Evolutionary conservation across 2,113 vertebrate species (phyloP), one percentile per base, ranked within the genome.

Genomic region (Psilopsiagon aymara): DNA sequence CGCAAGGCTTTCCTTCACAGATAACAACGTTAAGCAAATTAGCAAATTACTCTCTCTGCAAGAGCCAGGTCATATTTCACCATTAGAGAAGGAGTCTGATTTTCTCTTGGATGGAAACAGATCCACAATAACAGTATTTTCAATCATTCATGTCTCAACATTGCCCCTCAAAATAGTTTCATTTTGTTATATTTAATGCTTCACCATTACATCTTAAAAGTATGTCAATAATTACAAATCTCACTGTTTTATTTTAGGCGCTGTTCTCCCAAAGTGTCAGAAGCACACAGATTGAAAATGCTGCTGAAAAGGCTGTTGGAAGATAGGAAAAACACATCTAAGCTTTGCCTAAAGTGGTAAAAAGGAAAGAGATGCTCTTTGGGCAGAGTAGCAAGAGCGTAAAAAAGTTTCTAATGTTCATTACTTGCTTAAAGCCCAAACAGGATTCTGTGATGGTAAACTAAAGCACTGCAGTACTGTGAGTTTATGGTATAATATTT

Each of bases 11-110:
- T 91, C 79, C 88, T 85, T 79, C 81, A 51, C 44, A 82, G 86
- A 88, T 66, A 96, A 62, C 78, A 57, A 75, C 1, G 10, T 92
- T 97, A 96, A 97, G 95, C 96, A 96, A 97, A 94, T 93, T 91
- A 97, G 92, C 73, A 93, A 87, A 97, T 88, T 84, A 92, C 75
- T 93, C 89, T 83, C 81, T 82, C 94, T 94, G 88, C 69, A 85
- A 84, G 85, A 96, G 85, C 86, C 77, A 51, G 93, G 92, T 95
- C 90, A 24, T 97, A 95, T 96, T 96, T 97, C 81, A 93, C 70
- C 81, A 91, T 95, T 95, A 95, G 86, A 94, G 67, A 76, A 86
- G 19, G 31, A 94, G 67, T 8, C 91, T 87, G 76, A 80, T 82
- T 95, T 95, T 94, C 59, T 63, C 95, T 78, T 92, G 80, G 46